Base-by-base conservation (phyloP, 2,888 invertebrate genomes). In the Hydraecia micacea region DNA sequence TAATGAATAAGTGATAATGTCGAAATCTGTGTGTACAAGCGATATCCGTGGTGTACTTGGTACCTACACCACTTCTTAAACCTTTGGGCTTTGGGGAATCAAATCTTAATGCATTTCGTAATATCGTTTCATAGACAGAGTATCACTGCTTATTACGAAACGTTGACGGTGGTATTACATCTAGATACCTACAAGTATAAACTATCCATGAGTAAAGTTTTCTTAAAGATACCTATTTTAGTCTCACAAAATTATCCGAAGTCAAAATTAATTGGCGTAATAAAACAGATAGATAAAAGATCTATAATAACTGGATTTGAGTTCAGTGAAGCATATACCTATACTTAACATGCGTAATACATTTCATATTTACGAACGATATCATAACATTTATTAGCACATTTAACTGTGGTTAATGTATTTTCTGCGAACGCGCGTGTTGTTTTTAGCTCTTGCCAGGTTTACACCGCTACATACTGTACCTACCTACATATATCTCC, bases 391-490 rank as follows among this genome's bases (percentile, higher is more conserved):
- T 81, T 83, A 87, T 82, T 82, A 84, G 74, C 72, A 69, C 79
- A 81, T 85, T 85, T 80, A 84, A 80, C 78, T 76, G 69, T 80
- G 28, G 78, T 73, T 86, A 83, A 88, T 87, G 81, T 84, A 86
- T 88, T 89, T 91, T 90, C 90, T 79, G 86, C 79, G 89, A 90
- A 88, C 84, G 73, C 81, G 68, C 79, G 69, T 86, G 81, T 84
- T 89, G 85, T 89, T 89, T 77, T 81, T 78, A 87, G 82, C 75
- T 87, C 85, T 85, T 78, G 87, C 85, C 81, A 80, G 87, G 89
- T 92, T 93, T 93, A 55, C 55, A 90, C 88, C 88, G 87, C 88
- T 87, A 67, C 39, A 84, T 4, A 77, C 42, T 52, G 28, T 72
- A 90, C 86, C 81, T 88, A 36, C 62, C 13, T 60, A 58, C 58